Conservation (phyloP, 2,797 vertebrate species). For the Malacoraja senta region DNA sequence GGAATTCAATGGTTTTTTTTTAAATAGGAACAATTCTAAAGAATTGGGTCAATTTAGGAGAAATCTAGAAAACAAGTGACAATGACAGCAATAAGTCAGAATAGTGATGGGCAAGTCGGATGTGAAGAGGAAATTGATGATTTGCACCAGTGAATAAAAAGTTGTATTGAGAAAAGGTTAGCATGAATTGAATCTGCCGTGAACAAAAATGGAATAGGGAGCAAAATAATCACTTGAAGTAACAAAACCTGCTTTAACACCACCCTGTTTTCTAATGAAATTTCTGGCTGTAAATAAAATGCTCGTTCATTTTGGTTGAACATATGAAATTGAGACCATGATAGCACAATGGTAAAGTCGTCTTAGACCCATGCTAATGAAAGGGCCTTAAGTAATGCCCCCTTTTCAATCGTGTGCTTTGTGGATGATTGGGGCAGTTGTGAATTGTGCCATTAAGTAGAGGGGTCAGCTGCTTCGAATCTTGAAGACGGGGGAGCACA, state of each 20-base stretch:
- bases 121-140: not conserved
- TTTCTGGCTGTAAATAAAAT: not conserved
- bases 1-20: not conserved
- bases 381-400: too few species aligned
- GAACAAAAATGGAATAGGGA: not conserved
- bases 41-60: not conserved
- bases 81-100: not conserved
- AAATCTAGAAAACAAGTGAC: not conserved
- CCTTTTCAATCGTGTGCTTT: too few species aligned
- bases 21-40: not conserved
- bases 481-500: too few species aligned
- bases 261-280: not conserved
- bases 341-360: too few species aligned
- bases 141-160: not conserved
- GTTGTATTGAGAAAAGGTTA: not conserved
- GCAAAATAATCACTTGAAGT: not conserved
- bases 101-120: not conserved
- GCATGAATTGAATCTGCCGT: not conserved
- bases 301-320: not conserved
- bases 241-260: not conserved
- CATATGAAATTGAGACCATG: not conserved
- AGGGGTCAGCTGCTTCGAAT: too few species aligned
- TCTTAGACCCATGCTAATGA: too few species aligned
- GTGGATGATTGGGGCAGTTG: too few species aligned
- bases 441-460: too few species aligned